phyloP scores from a whole-genome alignment of 2,797 vertebrate genomes.

The Malacoraja senta region DNA sequence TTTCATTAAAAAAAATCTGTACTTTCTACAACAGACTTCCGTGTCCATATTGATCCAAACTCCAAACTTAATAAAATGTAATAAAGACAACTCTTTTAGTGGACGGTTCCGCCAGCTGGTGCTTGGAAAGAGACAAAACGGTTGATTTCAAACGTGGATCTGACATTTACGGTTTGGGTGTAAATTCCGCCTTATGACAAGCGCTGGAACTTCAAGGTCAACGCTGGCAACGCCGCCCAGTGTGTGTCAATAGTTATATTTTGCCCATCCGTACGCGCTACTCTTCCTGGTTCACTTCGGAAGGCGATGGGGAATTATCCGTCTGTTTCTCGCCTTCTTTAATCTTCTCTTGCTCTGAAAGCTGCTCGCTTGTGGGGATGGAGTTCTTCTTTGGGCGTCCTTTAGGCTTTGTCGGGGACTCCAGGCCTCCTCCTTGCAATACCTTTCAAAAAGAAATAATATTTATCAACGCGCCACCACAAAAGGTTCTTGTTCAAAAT shows the following conservation, averaged over 20 bases:
- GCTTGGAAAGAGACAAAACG: neutral
- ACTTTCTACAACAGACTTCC: constrained; percentile 1
- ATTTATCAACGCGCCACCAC: neutral
- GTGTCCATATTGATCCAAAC: neutral
- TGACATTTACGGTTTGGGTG: constrained; percentile 3
- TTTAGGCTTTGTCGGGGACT: constrained; percentile 95
- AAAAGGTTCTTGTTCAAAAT: neutral
- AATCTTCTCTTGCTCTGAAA: constrained; percentile 79
- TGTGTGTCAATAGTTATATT: neutral
- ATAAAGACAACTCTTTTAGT: neutral
- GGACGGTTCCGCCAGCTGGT: constrained; percentile 18
- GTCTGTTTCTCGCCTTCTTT: constrained; percentile 68
- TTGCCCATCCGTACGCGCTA: constrained; percentile 48
- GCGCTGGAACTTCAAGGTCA: constrained; percentile 23
- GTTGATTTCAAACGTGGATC: neutral
- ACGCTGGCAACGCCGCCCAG: neutral
- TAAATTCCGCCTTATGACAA: constrained; percentile 20
- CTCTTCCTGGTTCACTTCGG: constrained; percentile 72
- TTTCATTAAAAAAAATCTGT: neutral
- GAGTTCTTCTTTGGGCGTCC: constrained; percentile 97
- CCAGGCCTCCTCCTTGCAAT: constrained; percentile 86
- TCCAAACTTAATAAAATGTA: constrained; percentile 19
- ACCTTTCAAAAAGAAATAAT: constrained; percentile 60
- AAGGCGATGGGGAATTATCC: constrained; percentile 62
- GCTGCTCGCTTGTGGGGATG: constrained; percentile 88